Percentiles rank a stretch among this genome's conserved stretches.
Evolutionary conservation across 2,888 invertebrate species (phyloP).

Genomic region (Yponomeuta cagnagella): DNA sequence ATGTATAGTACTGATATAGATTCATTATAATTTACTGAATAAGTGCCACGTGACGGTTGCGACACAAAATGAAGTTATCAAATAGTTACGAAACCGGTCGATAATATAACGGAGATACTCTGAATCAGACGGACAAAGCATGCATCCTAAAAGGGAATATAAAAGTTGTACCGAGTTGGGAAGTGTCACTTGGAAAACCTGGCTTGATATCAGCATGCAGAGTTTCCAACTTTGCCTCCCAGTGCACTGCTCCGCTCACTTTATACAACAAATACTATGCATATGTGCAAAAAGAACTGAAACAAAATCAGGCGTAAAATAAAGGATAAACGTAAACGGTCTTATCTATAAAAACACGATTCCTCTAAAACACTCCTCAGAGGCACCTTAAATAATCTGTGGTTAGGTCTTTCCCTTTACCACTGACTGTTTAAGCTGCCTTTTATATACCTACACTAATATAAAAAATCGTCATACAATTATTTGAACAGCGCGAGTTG

Average conservation of each 20-base stretch:
- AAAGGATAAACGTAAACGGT: no score
- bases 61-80: background rate
- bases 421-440: no score
- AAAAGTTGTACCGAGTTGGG: conserved; percentile 17
- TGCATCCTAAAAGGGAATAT: conserved; percentile 16
- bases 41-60: no score
- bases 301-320: background rate
- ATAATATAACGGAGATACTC: background rate
- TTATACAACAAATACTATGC: background rate
- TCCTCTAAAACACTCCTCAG: no score
- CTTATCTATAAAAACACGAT: no score
- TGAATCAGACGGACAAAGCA: background rate
- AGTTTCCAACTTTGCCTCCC: conserved; percentile 6
- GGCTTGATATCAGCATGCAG: conserved; percentile 16
- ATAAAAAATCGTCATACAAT: no score
- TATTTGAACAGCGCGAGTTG: no score
- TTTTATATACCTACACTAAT: no score
- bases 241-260: conserved; percentile 3
- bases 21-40: no score
- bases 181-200: conserved; percentile 15
- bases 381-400: no score
- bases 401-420: no score
- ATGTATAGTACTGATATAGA: no score
- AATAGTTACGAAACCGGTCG: background rate
- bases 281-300: background rate